These are phyloP conservation scores for Oreochromis mossambicus DNA, from an alignment of 2,797 vertebrate species.

Conservation along the genomic window DNA sequence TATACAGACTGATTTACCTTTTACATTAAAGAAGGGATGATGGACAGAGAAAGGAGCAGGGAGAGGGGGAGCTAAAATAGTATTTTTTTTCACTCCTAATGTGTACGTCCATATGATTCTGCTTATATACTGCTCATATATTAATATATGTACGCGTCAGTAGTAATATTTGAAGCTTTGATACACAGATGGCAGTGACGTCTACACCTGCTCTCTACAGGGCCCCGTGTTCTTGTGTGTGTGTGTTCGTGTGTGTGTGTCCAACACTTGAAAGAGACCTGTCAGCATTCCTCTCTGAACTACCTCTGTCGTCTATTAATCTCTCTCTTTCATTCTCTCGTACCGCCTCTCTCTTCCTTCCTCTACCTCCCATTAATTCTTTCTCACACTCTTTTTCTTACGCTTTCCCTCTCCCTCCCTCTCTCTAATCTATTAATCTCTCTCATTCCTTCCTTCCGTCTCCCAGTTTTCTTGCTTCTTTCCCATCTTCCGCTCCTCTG, in stretches of 20 bases:
- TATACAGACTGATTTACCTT: background rate
- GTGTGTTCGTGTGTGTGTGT: slow-evolving; percentile 13
- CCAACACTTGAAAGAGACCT: slow-evolving; percentile 55
- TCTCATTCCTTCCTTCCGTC: background rate
- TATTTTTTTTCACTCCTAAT: background rate
- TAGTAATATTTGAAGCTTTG: slow-evolving; percentile 62
- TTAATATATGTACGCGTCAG: slow-evolving; percentile 40
- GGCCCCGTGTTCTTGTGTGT: slow-evolving; percentile 36
- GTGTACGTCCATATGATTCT: background rate
- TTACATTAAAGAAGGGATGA: background rate
- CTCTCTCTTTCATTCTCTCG: slow-evolving; percentile 40
- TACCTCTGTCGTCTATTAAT: slow-evolving; percentile 50
- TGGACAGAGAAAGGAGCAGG: background rate
- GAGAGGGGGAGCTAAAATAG: background rate
- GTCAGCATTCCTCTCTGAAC: slow-evolving; percentile 68
- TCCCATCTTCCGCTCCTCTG: background rate
- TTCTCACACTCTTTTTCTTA: background rate
- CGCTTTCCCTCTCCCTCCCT: background rate
- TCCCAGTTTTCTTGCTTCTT: background rate
- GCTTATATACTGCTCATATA: background rate
- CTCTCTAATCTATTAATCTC: background rate
- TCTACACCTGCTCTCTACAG: slow-evolving; percentile 69
- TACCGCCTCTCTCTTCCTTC: background rate
- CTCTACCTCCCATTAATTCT: background rate
- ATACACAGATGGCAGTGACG: slow-evolving; percentile 70